Percentiles rank a stretch among this genome's conserved stretches.
Evolutionary conservation across 2,888 invertebrate genomes (phyloP).

Genomic region (Rhogogaster chlorosoma): DNA sequence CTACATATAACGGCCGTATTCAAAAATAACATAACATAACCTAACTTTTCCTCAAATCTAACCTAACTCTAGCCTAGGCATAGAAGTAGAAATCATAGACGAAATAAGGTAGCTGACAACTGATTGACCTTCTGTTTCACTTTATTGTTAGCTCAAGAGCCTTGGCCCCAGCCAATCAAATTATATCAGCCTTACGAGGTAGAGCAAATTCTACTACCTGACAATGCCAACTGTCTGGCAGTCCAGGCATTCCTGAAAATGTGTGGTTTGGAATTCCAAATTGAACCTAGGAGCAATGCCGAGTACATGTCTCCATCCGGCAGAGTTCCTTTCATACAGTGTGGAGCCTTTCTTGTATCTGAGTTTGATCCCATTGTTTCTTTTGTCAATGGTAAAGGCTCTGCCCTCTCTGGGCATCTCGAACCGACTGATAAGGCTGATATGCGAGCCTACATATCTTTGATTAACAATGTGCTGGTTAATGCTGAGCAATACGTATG

Average conservation of each 20-base stretch:
- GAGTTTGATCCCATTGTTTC: constrained; percentile 96
- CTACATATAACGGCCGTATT: not conserved
- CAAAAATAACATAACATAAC: constrained; percentile 2
- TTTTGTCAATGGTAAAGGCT: constrained; percentile 92
- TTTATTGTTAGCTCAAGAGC: constrained; percentile 86
- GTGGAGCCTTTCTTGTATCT: constrained; percentile 92
- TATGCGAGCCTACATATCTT: constrained; percentile 95
- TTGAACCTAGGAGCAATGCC: constrained; percentile 93
- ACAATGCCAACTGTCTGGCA: constrained; percentile 95
- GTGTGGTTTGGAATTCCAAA: constrained; percentile 90
- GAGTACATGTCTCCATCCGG: constrained; percentile 98
- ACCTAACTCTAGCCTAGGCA: not conserved
- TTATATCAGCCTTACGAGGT: constrained; percentile 95
- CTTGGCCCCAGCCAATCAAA: constrained; percentile 93
- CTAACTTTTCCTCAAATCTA: not conserved
- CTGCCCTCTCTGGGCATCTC: constrained; percentile 86
- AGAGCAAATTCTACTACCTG: constrained; percentile 95
- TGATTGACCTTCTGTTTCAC: not conserved
- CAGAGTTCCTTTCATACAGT: constrained; percentile 94
- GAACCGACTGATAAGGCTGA: constrained; percentile 91
- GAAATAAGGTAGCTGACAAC: not conserved
- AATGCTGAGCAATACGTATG: constrained; percentile 96
- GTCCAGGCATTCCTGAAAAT: constrained; percentile 96
- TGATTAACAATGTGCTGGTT: constrained; percentile 92
- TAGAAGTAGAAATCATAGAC: not conserved